Evolutionary conservation across 2,797 vertebrate species (phyloP).

Genomic region (Liasis olivaceus): DNA sequence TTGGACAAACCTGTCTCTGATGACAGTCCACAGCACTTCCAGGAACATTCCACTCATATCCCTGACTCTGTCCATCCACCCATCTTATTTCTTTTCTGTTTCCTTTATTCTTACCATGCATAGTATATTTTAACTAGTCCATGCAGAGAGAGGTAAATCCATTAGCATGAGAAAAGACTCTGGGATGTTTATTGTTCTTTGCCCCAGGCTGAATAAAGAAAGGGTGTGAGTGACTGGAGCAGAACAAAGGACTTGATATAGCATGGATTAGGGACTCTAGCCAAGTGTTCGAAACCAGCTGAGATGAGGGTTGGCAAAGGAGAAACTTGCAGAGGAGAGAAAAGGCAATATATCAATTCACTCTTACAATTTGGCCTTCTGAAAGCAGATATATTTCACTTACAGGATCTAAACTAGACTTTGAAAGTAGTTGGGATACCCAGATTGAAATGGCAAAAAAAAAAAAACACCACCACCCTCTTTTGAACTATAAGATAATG

Average conservation of each 20-base stretch:
- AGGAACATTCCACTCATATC: not conserved
- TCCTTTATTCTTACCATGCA: not conserved
- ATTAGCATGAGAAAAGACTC: slow-evolving; percentile 27
- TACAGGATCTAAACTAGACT: not conserved
- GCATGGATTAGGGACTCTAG: slow-evolving; percentile 20
- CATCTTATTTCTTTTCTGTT: not conserved
- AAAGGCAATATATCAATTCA: not conserved
- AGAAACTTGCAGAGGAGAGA: not conserved
- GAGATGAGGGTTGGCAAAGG: not conserved
- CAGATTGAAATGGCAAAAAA: not conserved
- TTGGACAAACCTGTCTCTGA: not conserved
- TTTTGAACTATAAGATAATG: not conserved
- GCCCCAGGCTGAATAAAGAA: not conserved
- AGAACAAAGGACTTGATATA: slow-evolving; percentile 27
- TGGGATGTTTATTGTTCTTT: slow-evolving; percentile 8
- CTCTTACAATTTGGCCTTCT: not conserved
- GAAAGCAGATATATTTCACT: not conserved
- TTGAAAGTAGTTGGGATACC: not conserved
- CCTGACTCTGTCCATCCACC: not conserved
- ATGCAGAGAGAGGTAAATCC: not conserved
- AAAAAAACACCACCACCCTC: not conserved
- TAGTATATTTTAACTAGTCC: not conserved
- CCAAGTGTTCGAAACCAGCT: slow-evolving; percentile 22
- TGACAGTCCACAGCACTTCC: not conserved
- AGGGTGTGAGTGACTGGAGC: slow-evolving; percentile 14